Conservation (phyloP, 2,113 vertebrate genomes). For the Ceratotherium simum region DNA sequence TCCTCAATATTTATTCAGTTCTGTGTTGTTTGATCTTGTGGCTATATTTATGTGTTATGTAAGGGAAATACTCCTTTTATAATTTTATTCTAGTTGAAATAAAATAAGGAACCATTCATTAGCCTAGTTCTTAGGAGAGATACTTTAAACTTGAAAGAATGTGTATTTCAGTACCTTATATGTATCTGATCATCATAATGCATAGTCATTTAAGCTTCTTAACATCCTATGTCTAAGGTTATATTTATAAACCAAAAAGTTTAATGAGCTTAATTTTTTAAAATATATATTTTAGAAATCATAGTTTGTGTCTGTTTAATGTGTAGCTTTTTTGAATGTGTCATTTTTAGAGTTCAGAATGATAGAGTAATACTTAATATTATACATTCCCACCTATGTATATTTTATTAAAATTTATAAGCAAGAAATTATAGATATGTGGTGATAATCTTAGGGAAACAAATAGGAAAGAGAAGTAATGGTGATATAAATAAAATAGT, state of each 20-base stretch:
- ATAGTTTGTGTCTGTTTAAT: constrained; percentile 32
- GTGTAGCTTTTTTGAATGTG: constrained; percentile 17
- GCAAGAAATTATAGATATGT: constrained; percentile 50
- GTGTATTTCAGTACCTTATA: neutral
- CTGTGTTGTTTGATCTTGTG: constrained; percentile 33
- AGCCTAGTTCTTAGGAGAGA: neutral
- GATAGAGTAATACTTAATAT: neutral
- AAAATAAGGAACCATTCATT: neutral
- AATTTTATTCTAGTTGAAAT: constrained; percentile 47
- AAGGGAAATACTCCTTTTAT: constrained; percentile 12
- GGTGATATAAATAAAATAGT: constrained; percentile 28
- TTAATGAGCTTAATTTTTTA: constrained; percentile 47
- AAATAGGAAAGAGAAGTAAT: neutral
- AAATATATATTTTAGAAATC: constrained; percentile 72
- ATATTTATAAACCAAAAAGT: constrained; percentile 68
- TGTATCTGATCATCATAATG: neutral
- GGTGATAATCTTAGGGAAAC: neutral
- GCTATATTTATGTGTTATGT: neutral
- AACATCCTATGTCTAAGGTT: constrained; percentile 49
- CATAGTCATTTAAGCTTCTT: constrained; percentile 29
- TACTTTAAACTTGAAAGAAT: constrained; percentile 37
- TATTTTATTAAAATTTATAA: constrained; percentile 62
- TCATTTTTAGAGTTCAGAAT: constrained; percentile 60
- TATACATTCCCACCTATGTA: neutral
- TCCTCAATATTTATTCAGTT: constrained; percentile 46